These are phyloP conservation scores for Pinctada fucata DNA, from an alignment of 2,888 invertebrate species.

Conservation along the genomic window DNA sequence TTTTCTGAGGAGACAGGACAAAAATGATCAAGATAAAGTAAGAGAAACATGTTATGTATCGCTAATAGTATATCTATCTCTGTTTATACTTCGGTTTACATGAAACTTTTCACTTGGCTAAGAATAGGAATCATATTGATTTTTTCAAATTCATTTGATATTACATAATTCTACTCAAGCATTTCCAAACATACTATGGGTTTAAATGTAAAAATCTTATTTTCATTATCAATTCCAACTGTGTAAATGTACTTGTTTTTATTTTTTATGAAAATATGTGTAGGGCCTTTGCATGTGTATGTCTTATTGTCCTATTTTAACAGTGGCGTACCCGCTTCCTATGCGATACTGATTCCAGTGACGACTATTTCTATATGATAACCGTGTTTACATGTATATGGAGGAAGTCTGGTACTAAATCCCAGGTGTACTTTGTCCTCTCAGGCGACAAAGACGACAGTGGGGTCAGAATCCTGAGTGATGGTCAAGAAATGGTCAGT, in stretches of 20 bases:
- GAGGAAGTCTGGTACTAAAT: slow-evolving; percentile 51
- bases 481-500: slow-evolving; percentile 31
- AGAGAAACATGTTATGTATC: background rate
- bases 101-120: too few species aligned
- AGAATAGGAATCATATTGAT: too few species aligned
- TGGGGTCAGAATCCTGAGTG: slow-evolving; percentile 52
- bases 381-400: slow-evolving; percentile 55
- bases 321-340: slow-evolving; percentile 57
- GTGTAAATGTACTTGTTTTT: too few species aligned
- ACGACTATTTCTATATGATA: slow-evolving; percentile 50
- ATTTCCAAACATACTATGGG: too few species aligned
- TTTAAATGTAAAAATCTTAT: too few species aligned
- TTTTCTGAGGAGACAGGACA: slow-evolving; percentile 23
- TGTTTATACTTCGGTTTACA: too few species aligned
- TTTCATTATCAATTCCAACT: too few species aligned
- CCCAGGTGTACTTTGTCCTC: slow-evolving; percentile 56
- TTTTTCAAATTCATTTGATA: too few species aligned
- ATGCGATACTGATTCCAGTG: slow-evolving; percentile 46
- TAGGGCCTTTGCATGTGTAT: too few species aligned
- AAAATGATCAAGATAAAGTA: slow-evolving; percentile 30
- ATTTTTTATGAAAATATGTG: too few species aligned
- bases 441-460: slow-evolving; percentile 61
- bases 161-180: too few species aligned
- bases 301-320: slow-evolving; percentile 6
- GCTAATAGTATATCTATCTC: too few species aligned